Percentiles rank a stretch among this genome's conserved stretches.
Conservation (phyloP, 2,888 invertebrate species). For the Reticulitermes lucifugus region DNA sequence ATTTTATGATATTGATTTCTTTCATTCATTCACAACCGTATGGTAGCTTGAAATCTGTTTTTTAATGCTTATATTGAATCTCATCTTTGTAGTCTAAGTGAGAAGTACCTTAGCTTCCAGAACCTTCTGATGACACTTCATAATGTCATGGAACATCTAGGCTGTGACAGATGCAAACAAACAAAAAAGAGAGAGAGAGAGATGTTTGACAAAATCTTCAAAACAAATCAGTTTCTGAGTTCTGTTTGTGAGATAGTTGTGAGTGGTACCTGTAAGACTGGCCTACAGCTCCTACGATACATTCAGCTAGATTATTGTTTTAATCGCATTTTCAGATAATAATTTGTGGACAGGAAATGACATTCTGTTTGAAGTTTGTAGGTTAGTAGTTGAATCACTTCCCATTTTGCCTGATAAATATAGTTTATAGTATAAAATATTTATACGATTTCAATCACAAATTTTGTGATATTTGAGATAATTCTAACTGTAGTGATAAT, state of each 20-base stretch:
- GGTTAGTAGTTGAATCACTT: conserved; percentile 16
- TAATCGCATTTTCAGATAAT: not conserved
- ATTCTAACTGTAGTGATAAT: conserved; percentile 10
- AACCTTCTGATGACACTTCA: not conserved
- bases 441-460: conserved; percentile 36
- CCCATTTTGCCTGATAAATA: conserved; percentile 26
- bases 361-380: not conserved
- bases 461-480: conserved; percentile 34
- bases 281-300: not conserved
- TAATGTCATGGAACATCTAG: not conserved
- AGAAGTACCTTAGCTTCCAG: not conserved
- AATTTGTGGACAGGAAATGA: too few relatives aligned
- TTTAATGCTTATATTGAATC: too few relatives aligned
- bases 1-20: too few relatives aligned
- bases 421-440: conserved; percentile 32
- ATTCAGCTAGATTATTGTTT: not conserved
- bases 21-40: too few relatives aligned
- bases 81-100: not conserved
- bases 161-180: conserved; percentile 18
- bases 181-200: not conserved
- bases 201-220: not conserved
- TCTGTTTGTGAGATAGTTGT: conserved; percentile 29
- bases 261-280: conserved; percentile 6
- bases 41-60: too few relatives aligned
- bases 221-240: conserved; percentile 20